Conservation (phyloP, 2,888 invertebrate species). For the Arrhopalites spinosus region DNA sequence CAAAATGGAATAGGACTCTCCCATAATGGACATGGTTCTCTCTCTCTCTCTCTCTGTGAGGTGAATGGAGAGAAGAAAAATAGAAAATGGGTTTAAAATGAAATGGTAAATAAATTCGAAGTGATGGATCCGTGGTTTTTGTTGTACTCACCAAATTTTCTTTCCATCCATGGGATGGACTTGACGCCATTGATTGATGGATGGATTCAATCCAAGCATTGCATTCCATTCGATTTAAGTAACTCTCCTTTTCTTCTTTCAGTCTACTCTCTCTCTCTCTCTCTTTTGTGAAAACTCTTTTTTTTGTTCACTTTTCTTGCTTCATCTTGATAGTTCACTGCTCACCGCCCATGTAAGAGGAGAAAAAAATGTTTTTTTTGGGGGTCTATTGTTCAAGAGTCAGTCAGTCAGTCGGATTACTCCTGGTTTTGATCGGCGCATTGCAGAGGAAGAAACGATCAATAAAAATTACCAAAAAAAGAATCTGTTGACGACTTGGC, state of each 20-base stretch:
- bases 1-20: not conserved
- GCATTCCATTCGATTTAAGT: not conserved
- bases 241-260: not conserved
- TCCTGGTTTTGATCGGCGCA: not conserved
- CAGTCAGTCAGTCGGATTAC: not conserved
- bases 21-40: too few relatives aligned
- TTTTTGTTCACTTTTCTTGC: not conserved
- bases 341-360: not conserved
- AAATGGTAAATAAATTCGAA: constrained; percentile 4
- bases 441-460: not conserved
- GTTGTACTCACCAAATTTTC: too few relatives aligned
- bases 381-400: not conserved
- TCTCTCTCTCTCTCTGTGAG: too few relatives aligned
- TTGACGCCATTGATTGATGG: constrained; percentile 21
- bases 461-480: not conserved
- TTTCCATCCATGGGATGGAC: not conserved
- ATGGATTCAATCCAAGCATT: constrained; percentile 7
- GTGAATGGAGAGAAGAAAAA: not conserved
- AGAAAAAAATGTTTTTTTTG: not conserved
- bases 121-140: not conserved
- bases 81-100: constrained; percentile 3
- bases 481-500: constrained; percentile 22
- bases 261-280: not conserved
- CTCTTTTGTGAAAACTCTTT: not conserved
- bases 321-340: not conserved